phyloP scores from a whole-genome alignment of 2,797 vertebrate genomes.

The Heliangelus exortis region DNA sequence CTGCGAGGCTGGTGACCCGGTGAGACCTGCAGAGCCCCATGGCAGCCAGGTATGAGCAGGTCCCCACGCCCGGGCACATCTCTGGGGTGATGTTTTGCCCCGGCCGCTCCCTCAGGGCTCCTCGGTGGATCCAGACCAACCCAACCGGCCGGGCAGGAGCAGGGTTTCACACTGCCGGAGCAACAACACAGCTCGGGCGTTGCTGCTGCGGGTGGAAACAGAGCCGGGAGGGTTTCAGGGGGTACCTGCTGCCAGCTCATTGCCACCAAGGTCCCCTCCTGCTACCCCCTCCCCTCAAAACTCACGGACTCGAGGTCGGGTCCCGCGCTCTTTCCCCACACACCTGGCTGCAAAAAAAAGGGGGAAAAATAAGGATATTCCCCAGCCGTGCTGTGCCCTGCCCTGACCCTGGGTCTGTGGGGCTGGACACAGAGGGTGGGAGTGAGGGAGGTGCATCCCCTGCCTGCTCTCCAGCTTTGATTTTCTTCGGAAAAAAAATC shows the following conservation, averaged over 20 bases:
- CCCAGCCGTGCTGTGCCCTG: rapidly evolving
- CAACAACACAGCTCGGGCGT: not conserved
- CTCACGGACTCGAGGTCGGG: not conserved
- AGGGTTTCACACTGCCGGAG: rapidly evolving
- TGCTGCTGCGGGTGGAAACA: not conserved
- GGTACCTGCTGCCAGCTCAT: not conserved
- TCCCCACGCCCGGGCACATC: not conserved
- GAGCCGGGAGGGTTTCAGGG: not conserved
- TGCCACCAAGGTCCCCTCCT: not conserved
- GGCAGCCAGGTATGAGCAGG: not conserved
- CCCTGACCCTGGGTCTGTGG: not conserved
- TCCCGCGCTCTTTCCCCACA: not conserved
- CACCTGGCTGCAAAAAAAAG: not conserved
- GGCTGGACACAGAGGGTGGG: too few species aligned
- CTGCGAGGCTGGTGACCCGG: rapidly evolving
- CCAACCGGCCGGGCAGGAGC: not conserved
- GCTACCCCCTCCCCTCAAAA: not conserved
- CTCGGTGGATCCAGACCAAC: not conserved
- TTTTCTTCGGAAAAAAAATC: not conserved
- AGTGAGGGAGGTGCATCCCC: too few species aligned
- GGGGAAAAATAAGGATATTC: not conserved
- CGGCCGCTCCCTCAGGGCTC: not conserved
- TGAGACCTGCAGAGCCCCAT: rapidly evolving
- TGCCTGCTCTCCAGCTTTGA: not conserved
- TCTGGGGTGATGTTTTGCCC: not conserved